Evolutionary conservation across 1,140 invertebrate species (phyloP), one percentile per base, ranked within the genome.

Genomic region (Scaptodrosophila lebanonensis): DNA sequence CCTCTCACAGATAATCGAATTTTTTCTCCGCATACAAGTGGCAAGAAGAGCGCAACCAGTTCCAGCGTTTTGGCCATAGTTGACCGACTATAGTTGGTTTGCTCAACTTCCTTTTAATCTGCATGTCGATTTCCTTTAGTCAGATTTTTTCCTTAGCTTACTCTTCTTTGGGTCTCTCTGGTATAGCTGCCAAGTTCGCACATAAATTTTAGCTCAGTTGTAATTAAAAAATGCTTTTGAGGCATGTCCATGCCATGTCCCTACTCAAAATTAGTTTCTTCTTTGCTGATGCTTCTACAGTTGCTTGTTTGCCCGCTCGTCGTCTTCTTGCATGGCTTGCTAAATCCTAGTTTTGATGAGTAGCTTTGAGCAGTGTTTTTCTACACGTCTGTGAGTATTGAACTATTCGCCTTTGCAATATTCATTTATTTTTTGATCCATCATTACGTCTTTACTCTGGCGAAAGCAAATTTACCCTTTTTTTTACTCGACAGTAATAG

Each of bases 121-220:
- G 75, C 75, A 83, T 82, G 76, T 82, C 70, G 75, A 83, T 82
- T 82, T 82, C 76, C 75, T 82, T 82, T 82, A 76, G 75, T 68
- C 64, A 82, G 73, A 79, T 82, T 79, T 71, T 67, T 58, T 49
- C 32, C 50, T n/a, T n/a, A n/a, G n/a, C 44, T 54, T 47, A 16
- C 27, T 38, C 30, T 12, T 8, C 16, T 32, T 18, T 16, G 25
- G n/a, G 38, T 11, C n/a, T 36, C 20, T 45, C 35, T 49, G 40
- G 25, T 40, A 48, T 63, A 49, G 47, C 38, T 47, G 36, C 35
- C 57, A 63, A 71, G 73, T 60, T 79, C 53, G 60, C 65, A 82
- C 75, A 79, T 79, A 79, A 79, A 79, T 73, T 79, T 79, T 69
- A 56, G 75, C 43, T 65, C 59, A 68, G 60, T 82, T 79, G 73